Evolutionary conservation across 2,113 vertebrate genomes (phyloP).

Genomic region (Spea bombifrons): DNA sequence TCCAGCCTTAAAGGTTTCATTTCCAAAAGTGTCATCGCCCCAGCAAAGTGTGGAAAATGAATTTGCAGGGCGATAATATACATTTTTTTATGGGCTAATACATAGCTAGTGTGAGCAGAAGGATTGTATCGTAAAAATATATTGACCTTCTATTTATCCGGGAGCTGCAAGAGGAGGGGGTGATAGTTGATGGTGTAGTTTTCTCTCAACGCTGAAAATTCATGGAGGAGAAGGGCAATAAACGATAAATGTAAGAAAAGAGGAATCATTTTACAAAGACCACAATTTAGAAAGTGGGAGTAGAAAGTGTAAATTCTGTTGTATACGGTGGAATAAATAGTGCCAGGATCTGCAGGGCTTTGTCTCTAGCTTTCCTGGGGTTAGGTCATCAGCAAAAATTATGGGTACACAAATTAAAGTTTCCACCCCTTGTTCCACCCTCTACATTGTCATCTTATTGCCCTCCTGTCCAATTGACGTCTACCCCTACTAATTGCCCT

Average conservation of each 20-base stretch:
- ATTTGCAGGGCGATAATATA: slow-evolving; percentile 29
- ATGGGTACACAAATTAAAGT: too few relatives aligned
- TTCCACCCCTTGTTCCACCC: too few relatives aligned
- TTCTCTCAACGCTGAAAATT: slow-evolving; percentile 26
- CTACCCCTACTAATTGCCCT: too few relatives aligned
- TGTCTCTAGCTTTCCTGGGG: not conserved
- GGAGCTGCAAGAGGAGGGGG: slow-evolving; percentile 13
- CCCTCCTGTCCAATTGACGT: too few relatives aligned
- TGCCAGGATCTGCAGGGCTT: slow-evolving; percentile 21
- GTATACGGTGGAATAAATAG: not conserved
- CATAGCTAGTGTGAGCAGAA: slow-evolving; percentile 38
- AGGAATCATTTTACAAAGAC: slow-evolving; percentile 27
- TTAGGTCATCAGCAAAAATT: too few relatives aligned
- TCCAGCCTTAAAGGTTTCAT: slow-evolving; percentile 16
- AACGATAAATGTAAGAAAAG: slow-evolving; percentile 22
- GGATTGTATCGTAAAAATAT: slow-evolving; percentile 48
- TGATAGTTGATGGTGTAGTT: slow-evolving; percentile 9
- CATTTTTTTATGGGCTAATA: slow-evolving; percentile 49
- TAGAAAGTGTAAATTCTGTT: slow-evolving; percentile 31
- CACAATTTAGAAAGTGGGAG: not conserved
- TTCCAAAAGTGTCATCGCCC: slow-evolving; percentile 36
- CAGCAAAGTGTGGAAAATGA: slow-evolving; percentile 40
- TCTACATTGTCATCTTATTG: too few relatives aligned
- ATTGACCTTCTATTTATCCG: slow-evolving; percentile 40
- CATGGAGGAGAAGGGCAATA: slow-evolving; percentile 29